These are phyloP conservation scores for Hippoglossus stenolepis DNA, from an alignment of 2,113 vertebrate species.

Conservation along the genomic window DNA sequence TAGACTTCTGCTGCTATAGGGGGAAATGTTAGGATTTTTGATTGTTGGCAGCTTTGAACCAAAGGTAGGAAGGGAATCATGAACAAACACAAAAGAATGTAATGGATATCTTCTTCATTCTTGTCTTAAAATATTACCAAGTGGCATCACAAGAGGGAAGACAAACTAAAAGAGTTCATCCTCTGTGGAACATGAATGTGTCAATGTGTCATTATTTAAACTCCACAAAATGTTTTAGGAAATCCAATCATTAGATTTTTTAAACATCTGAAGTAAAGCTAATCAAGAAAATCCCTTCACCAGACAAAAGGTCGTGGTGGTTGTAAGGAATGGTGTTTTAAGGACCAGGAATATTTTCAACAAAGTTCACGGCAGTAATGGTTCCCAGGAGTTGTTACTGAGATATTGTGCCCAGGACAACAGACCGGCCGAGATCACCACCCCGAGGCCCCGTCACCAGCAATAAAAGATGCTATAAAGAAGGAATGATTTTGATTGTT, in stretches of 20 bases:
- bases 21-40: not conserved
- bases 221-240: too few species aligned
- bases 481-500: not conserved
- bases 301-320: constrained; percentile 1
- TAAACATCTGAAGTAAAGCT: not conserved
- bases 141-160: too few species aligned
- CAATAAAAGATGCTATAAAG: constrained; percentile 20
- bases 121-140: too few species aligned
- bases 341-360: not conserved
- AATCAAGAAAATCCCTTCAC: not conserved
- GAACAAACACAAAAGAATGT: too few species aligned
- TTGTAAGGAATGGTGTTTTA: not conserved
- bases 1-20: not conserved
- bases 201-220: not conserved
- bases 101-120: too few species aligned
- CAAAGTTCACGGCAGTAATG: not conserved
- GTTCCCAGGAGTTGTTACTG: not conserved
- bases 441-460: not conserved
- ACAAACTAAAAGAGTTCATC: not conserved
- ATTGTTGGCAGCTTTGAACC: too few species aligned
- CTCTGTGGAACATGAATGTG: not conserved
- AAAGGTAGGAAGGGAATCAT: too few species aligned
- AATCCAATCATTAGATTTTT: not conserved
- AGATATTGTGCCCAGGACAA: not conserved
- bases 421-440: not conserved